Evolutionary conservation across 2,888 invertebrate species (phyloP).

Genomic region (Sminthurides aquaticus): DNA sequence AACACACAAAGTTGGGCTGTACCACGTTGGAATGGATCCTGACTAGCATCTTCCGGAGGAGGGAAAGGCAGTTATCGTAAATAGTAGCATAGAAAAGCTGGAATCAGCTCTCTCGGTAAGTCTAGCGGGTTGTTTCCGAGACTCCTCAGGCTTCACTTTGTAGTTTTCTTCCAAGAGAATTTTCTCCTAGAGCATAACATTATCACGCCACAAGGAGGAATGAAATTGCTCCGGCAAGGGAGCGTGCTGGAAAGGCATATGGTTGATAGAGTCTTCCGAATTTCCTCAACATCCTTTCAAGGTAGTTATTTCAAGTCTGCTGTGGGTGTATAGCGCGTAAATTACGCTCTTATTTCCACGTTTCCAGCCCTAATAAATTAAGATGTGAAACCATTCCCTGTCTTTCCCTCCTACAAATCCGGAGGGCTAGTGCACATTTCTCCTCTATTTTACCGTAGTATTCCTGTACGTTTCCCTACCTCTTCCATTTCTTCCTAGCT

Average conservation of each 20-base stretch:
- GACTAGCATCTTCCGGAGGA: too few relatives aligned
- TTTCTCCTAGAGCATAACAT: background rate
- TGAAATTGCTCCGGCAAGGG: background rate
- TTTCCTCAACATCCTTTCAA: slow-evolving; percentile 12
- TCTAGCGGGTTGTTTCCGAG: too few relatives aligned
- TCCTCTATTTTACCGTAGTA: too few relatives aligned
- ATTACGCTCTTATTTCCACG: slow-evolving; percentile 28
- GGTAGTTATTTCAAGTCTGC: slow-evolving; percentile 22
- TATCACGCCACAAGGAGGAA: background rate
- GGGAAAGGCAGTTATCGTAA: too few relatives aligned
- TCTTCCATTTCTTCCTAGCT: too few relatives aligned
- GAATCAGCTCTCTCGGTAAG: too few relatives aligned
- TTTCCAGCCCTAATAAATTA: slow-evolving; percentile 33
- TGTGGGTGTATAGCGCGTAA: slow-evolving; percentile 21
- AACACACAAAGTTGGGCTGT: too few relatives aligned
- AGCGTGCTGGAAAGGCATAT: background rate
- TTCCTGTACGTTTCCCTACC: background rate
- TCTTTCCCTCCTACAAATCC: slow-evolving; percentile 28
- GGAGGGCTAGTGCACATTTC: too few relatives aligned
- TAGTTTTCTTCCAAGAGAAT: background rate
- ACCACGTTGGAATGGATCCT: too few relatives aligned
- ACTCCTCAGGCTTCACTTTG: too few relatives aligned
- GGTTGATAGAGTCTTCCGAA: background rate
- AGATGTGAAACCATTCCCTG: slow-evolving; percentile 34
- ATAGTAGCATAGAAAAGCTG: too few relatives aligned